Conservation (phyloP, 2,113 vertebrate species). For the Poecile atricapillus region DNA sequence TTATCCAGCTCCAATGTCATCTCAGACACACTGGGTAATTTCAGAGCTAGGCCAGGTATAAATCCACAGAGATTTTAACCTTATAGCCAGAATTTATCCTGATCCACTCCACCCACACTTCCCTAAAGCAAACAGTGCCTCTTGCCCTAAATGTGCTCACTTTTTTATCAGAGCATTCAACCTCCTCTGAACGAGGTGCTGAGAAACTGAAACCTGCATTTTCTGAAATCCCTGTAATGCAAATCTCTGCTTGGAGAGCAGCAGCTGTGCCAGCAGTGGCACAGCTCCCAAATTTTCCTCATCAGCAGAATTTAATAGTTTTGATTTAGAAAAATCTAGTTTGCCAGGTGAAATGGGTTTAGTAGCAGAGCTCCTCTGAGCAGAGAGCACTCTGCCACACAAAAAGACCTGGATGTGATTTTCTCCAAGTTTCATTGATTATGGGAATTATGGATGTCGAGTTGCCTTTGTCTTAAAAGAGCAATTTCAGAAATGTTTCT, state of each 20-base stretch:
- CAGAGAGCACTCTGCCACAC: background rate
- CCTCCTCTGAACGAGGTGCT: background rate
- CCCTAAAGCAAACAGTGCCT: background rate
- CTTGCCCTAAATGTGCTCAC: background rate
- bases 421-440: slow-evolving; percentile 1
- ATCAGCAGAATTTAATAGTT: background rate
- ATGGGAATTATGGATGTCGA: background rate
- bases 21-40: background rate
- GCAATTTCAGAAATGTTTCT: background rate
- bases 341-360: slow-evolving; percentile 22
- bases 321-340: slow-evolving; percentile 12
- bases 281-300: background rate
- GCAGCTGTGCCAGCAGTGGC: background rate
- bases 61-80: background rate
- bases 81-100: background rate
- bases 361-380: background rate
- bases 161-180: background rate
- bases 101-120: background rate
- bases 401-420: background rate
- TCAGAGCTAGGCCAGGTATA: background rate
- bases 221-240: background rate
- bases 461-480: slow-evolving; percentile 11
- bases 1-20: background rate
- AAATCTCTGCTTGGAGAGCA: background rate
- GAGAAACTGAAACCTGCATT: background rate